phyloP scores from a whole-genome alignment of 2,113 vertebrate species.

The Penelope pileata region DNA sequence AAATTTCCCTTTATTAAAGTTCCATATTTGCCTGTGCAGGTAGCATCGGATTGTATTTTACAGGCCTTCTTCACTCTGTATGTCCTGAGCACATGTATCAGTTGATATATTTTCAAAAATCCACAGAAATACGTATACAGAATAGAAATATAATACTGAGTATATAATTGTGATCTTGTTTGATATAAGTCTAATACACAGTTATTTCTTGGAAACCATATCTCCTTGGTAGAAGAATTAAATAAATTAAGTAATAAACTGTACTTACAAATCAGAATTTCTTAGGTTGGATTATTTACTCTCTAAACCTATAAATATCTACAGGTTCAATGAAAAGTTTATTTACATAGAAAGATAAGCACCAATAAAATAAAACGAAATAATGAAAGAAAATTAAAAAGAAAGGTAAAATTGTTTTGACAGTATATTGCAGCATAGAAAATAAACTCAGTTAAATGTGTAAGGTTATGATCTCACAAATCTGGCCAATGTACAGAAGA shows the following conservation, averaged over 20 bases:
- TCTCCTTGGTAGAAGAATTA: not conserved
- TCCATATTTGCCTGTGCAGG: not conserved
- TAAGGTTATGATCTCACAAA: not conserved
- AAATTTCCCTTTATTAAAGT: no score
- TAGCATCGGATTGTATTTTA: not conserved
- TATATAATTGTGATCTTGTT: not conserved
- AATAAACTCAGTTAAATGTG: not conserved
- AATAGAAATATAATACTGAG: not conserved
- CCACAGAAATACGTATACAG: not conserved
- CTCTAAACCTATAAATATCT: not conserved
- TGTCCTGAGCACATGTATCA: not conserved
- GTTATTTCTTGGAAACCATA: not conserved
- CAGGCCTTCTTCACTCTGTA: not conserved
- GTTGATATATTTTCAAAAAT: not conserved
- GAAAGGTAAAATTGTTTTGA: not conserved
- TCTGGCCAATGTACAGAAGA: not conserved
- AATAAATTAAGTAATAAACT: not conserved
- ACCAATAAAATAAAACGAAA: not conserved
- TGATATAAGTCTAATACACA: not conserved
- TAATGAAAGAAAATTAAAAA: not conserved
- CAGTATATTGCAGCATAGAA: not conserved
- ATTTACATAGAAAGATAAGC: not conserved
- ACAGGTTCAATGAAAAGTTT: not conserved
- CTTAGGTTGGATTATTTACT: not conserved
- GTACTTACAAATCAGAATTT: not conserved